Evolutionary conservation across 2,888 invertebrate genomes (phyloP), one percentile per base, ranked within the genome.

Genomic region (Noctua fimbriata): DNA sequence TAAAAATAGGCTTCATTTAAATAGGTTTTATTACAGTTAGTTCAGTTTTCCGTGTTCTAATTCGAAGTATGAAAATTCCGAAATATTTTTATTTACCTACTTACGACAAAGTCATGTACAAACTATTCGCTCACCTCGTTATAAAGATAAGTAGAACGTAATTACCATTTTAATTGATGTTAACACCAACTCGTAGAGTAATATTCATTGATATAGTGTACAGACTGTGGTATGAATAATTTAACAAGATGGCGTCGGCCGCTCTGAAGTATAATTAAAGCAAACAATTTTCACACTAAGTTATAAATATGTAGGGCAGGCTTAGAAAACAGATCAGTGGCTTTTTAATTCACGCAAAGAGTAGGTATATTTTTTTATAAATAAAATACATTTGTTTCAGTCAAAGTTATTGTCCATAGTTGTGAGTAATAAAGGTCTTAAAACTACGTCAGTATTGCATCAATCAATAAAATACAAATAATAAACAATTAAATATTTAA

Each of bases 201-300:
- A 78, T 52, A 58, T 32, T 28, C 32, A 83, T 60, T 36, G 7
- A 78, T 63, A 52, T 44, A 44, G 6, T 58, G 49, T 70, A 24
- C 44, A 73, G 32, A 36, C 16, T 18, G 21, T 24, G 52, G 7
- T 58, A 72, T 85, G 85, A 65, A 85, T 85, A 80, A 72, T 72
- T 58, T 60, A 75, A 36, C 47, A 69, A 24, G 28, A 41, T 28
- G 52, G 36, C 16, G 41, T 41, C 60, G 28, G 36, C 9, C 16
- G 4, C 55, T 63, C 65, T 83, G 69, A 76, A 66, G 9, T 21
- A 69, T 32, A 5, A 16, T 3, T 55, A 63, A 47, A 28, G 18
- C 18, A 24, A 63, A 66, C 47, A 32, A 55, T 81, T 73, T 79
- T 60, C 18, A 21, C 49, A 49, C 32, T 32, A 16, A 60, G 7